Percentiles rank a stretch among this genome's conserved stretches.
These are phyloP conservation scores for Eulimnadia texana DNA, from an alignment of 1,140 invertebrate species.

Conservation along the genomic window DNA sequence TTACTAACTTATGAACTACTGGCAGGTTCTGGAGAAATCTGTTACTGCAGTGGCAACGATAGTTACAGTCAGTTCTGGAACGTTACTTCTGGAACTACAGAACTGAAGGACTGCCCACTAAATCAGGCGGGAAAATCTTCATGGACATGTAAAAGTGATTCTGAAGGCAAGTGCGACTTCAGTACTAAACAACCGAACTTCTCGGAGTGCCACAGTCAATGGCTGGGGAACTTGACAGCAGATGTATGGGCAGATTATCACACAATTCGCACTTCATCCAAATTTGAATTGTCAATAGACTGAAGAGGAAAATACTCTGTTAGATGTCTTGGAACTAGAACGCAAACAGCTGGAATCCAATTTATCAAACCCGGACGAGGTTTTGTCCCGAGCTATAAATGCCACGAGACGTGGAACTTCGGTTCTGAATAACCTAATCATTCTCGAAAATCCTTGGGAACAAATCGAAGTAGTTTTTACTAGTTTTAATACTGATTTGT, in stretches of 20 bases:
- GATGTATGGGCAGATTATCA: too few species aligned
- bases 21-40: not conserved
- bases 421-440: not conserved
- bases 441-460: not conserved
- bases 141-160: not conserved
- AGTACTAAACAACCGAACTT: not conserved
- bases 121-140: not conserved
- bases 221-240: not conserved
- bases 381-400: not conserved
- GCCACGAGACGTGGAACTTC: not conserved
- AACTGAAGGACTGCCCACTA: not conserved
- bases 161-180: not conserved
- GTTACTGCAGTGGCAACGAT: not conserved
- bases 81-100: too few species aligned
- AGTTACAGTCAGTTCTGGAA: not conserved
- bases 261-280: too few species aligned
- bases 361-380: not conserved
- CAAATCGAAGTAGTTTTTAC: not conserved
- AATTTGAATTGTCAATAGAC: too few species aligned
- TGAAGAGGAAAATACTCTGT: not conserved
- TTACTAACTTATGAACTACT: not conserved
- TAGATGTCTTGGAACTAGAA: not conserved
- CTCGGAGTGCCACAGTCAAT: not conserved
- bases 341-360: not conserved
- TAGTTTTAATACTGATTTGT: not conserved